Base-by-base conservation (phyloP, 2,888 invertebrate species). In the Thelaira solivaga region DNA sequence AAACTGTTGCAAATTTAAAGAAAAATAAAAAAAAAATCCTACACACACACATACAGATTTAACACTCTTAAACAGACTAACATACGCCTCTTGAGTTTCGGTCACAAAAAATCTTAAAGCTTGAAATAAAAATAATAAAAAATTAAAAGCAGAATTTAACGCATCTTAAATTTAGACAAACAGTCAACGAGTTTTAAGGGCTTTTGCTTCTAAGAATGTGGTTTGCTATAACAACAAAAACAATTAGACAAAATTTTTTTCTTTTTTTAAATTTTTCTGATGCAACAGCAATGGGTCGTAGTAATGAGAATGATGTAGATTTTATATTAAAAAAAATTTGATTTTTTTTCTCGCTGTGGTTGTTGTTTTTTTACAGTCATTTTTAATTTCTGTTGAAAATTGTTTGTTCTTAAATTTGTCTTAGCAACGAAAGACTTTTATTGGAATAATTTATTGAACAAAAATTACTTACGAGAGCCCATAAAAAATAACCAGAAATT, bases 271-370 rank as follows among this genome's bases (percentile, higher is more conserved):
- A 59, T 41, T 64, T 4, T 11, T 45, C 31, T 61, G 51, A 71
- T 74, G 74, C 62, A 59, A 61, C 74, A 74, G 78, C 78, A 74
- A 64, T 65, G 69, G 61, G 59, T 51, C 69, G 65, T 65, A 59
- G 61, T 74, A 69, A 78, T 69, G 65, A 78, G 39, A 69, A 74
- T 78, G 64, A 78, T 74, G 69, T n/a, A 74, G 78, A 78, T 78
- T 78, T 78, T 69, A 53, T 74, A 36, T 71, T 74, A 31, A 55
- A 67, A 67, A 59, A 72, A 77, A 77, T 72, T 77, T 72, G 72
- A 74, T 78, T 78, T 74, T 74, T 64, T 49, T 39, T 39, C 7
- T 39, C 11, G 1, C 16, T 16, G n/a, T 4, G 6, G 6, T 5
- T 55, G 34, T 6, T 26, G 10, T 34, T 62, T 71, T 49, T 22